Evolutionary conservation across 2,113 vertebrate species (phyloP).

Genomic region (Oreochromis spilurus): DNA sequence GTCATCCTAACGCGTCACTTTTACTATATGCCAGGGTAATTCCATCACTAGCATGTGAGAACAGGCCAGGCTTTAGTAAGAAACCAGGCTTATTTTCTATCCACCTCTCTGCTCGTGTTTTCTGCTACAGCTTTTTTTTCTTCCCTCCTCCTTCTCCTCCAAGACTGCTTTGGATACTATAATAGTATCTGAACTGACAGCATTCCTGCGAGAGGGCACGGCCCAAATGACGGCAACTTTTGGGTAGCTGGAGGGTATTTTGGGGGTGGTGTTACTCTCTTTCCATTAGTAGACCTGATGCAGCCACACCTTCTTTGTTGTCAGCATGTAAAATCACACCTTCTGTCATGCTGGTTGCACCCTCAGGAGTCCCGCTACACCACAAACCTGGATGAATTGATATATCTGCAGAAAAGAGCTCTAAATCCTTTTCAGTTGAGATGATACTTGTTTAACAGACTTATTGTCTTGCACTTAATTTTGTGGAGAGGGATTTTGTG

Average conservation of each 20-base stretch:
- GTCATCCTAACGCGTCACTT: constrained; percentile 42
- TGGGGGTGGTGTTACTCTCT: not conserved
- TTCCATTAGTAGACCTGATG: not conserved
- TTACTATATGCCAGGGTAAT: constrained; percentile 46
- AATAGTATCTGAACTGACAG: constrained; percentile 64
- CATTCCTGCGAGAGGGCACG: constrained; percentile 63
- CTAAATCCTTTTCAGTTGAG: not conserved
- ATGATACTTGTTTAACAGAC: not conserved
- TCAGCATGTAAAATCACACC: not conserved
- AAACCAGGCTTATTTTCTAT: not conserved
- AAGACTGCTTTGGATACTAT: constrained; percentile 31
- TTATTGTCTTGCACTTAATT: not conserved
- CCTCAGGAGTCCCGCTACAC: not conserved
- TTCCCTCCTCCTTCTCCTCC: not conserved
- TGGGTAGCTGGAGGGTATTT: constrained; percentile 1
- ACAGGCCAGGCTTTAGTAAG: constrained; percentile 37
- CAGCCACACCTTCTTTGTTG: constrained; percentile 29
- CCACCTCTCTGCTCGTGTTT: not conserved
- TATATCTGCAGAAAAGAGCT: not conserved
- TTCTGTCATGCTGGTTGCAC: not conserved
- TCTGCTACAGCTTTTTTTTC: not conserved
- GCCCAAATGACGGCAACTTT: constrained; percentile 43
- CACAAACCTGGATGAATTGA: not conserved
- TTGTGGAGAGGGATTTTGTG: fast-evolving
- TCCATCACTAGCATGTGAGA: constrained; percentile 44